phyloP scores from a whole-genome alignment of 2,888 invertebrate species.

The Tanytarsus gracilentus region DNA sequence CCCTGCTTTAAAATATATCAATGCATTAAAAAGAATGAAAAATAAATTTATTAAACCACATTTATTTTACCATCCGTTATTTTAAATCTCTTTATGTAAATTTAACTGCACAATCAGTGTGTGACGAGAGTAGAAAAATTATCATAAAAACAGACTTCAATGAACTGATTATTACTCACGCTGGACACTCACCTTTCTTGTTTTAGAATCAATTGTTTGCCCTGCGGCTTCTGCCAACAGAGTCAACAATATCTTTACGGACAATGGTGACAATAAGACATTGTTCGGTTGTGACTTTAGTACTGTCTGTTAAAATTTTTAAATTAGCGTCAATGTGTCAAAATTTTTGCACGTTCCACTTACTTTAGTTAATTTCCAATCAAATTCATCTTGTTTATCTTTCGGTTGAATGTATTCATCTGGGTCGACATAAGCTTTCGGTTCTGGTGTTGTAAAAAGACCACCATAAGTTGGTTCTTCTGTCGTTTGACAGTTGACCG shows the following conservation, averaged over 20 bases:
- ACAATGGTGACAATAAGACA: conserved; percentile 65
- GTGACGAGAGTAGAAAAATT: too few species aligned
- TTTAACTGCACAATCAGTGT: too few species aligned
- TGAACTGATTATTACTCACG: too few species aligned
- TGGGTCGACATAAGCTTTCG: conserved; percentile 31
- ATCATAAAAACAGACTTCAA: too few species aligned
- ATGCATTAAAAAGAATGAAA: too few species aligned
- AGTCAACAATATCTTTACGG: conserved; percentile 62
- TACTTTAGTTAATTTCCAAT: conserved; percentile 59
- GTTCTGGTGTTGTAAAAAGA: neutral
- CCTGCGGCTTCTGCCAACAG: conserved; percentile 65
- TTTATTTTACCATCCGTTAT: too few species aligned
- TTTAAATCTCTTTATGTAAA: too few species aligned
- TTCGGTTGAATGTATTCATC: conserved; percentile 39
- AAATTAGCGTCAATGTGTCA: neutral
- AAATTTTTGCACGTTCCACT: conserved; percentile 29
- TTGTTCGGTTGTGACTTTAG: conserved; percentile 42
- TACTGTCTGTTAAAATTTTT: conserved; percentile 19
- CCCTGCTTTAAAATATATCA: too few species aligned
- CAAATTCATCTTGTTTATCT: conserved; percentile 50
- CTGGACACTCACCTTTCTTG: conserved; percentile 30
- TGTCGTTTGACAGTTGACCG: neutral
- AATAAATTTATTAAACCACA: too few species aligned
- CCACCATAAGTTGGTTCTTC: conserved; percentile 1
- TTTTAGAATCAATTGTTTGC: conserved; percentile 34